phyloP scores from a whole-genome alignment of 2,888 invertebrate genomes.

The Cephus sareptanus region DNA sequence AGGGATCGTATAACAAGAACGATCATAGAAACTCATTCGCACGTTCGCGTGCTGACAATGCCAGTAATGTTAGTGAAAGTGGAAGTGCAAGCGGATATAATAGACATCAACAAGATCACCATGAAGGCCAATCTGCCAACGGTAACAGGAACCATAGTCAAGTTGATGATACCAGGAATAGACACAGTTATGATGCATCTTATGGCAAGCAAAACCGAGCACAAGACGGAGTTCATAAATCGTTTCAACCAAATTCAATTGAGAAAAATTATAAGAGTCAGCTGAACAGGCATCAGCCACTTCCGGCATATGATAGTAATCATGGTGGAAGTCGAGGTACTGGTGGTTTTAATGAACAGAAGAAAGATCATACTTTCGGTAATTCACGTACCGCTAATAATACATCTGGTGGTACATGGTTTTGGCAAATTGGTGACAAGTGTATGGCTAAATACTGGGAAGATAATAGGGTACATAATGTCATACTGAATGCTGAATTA shows the following conservation, averaged over 20 bases:
- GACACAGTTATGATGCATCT: constrained; percentile 35
- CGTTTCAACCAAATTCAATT: constrained; percentile 28
- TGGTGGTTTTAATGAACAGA: constrained; percentile 35
- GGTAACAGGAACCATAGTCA: constrained; percentile 43
- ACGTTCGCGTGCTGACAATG: constrained; percentile 39
- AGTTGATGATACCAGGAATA: constrained; percentile 41
- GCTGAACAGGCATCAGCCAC: constrained; percentile 40
- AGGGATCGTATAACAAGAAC: constrained; percentile 27
- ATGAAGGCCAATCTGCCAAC: constrained; percentile 35
- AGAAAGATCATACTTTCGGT: constrained; percentile 40
- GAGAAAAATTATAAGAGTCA: constrained; percentile 51
- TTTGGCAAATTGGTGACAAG: constrained; percentile 84
- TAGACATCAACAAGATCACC: constrained; percentile 37
- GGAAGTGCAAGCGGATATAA: constrained; percentile 24
- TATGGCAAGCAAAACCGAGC: constrained; percentile 45
- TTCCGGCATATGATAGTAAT: constrained; percentile 28
- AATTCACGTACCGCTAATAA: constrained; percentile 40
- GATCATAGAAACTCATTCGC: constrained; percentile 46
- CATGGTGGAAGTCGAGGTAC: constrained; percentile 23
- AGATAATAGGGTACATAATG: constrained; percentile 79
- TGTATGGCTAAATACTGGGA: constrained; percentile 95
- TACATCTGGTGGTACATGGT: constrained; percentile 55
- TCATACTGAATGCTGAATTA: constrained; percentile 10
- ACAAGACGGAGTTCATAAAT: constrained; percentile 41
- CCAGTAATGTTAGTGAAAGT: constrained; percentile 31